Evolutionary conservation across 2,888 invertebrate genomes (phyloP).

Genomic region (Orgyia antiqua): DNA sequence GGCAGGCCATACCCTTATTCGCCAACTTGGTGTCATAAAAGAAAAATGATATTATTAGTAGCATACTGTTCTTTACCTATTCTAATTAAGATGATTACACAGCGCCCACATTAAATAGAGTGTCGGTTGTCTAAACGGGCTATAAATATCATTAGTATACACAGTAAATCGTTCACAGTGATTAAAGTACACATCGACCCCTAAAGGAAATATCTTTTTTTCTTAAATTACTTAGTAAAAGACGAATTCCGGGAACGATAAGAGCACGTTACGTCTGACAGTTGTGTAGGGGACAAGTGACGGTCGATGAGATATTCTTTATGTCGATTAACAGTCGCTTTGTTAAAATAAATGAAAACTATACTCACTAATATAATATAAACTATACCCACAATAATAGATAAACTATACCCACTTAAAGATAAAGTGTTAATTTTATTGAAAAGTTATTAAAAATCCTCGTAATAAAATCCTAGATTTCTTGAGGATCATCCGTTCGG

Average conservation of each 20-base stretch:
- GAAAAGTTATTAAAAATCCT: no score
- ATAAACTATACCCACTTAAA: no score
- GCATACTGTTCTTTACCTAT: no score
- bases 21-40: no score
- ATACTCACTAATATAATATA: no score
- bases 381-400: no score
- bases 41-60: no score
- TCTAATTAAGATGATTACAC: conserved; percentile 7
- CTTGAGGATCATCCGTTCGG: no score
- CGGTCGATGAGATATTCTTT: conserved; percentile 4
- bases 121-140: conserved; percentile 21
- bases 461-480: no score
- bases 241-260: conserved; percentile 70
- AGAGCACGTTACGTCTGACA: conserved; percentile 50
- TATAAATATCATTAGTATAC: conserved; percentile 32
- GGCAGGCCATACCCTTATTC: no score
- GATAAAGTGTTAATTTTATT: no score
- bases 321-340: background rate
- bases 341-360: background rate
- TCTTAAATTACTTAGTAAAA: conserved; percentile 68
- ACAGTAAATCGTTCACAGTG: conserved; percentile 56
- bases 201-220: conserved; percentile 56
- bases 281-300: conserved; percentile 33
- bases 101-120: conserved; percentile 8
- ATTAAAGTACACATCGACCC: conserved; percentile 65